Conservation (phyloP, 1,140 invertebrate species). For the Neodiprion fabricii region DNA sequence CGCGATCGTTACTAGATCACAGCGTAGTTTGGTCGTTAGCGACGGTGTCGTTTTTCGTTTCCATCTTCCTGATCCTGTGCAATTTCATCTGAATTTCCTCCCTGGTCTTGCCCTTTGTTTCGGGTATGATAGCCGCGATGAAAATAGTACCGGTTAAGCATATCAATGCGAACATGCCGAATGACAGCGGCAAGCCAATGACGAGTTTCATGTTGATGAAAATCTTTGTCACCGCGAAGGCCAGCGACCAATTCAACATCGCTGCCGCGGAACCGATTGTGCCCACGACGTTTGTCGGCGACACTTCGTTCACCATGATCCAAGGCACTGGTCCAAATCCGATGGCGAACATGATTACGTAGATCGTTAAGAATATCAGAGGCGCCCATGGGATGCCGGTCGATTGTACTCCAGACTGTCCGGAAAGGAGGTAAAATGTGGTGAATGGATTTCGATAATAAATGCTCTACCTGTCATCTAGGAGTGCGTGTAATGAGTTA, state of each 20-base stretch:
- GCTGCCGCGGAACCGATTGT: constrained; percentile 58
- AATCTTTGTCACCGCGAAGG: constrained; percentile 64
- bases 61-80: background rate
- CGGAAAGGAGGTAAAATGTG: constrained; percentile 13
- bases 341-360: constrained; percentile 53
- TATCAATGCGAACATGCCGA: constrained; percentile 63
- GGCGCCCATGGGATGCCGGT: constrained; percentile 59
- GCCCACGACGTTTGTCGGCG: constrained; percentile 62
- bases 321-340: constrained; percentile 62
- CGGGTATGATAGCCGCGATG: constrained; percentile 64
- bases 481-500: no score
- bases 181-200: constrained; percentile 61
- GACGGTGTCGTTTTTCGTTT: background rate
- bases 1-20: background rate
- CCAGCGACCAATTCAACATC: constrained; percentile 62
- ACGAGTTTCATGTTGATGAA: constrained; percentile 54
- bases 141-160: constrained; percentile 62
- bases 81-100: constrained; percentile 61
- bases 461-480: background rate
- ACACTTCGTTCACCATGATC: constrained; percentile 55
- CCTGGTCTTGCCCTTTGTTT: constrained; percentile 66
- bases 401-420: constrained; percentile 24
- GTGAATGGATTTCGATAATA: constrained; percentile 9
- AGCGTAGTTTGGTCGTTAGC: background rate
- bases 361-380: constrained; percentile 59